These are phyloP conservation scores for Conistra vaccinii DNA, from an alignment of 2,888 invertebrate genomes.

Conservation along the genomic window DNA sequence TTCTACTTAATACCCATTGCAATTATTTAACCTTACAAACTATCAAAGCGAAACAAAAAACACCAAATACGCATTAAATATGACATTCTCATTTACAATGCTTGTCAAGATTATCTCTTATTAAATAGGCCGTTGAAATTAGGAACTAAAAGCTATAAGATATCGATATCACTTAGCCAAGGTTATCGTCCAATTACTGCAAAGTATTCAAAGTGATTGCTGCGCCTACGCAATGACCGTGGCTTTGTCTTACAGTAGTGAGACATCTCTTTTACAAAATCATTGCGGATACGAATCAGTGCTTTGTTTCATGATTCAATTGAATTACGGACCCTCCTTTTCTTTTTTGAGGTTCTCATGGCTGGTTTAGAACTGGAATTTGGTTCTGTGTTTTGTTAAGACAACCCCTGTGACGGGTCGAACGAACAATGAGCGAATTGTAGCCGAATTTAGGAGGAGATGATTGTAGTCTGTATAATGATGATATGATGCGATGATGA, in stretches of 20 bases:
- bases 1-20: conserved; percentile 3
- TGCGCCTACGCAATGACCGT: conserved; percentile 68
- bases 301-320: conserved; percentile 30
- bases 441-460: not conserved
- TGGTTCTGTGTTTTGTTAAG: not conserved
- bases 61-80: conserved; percentile 54
- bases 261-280: conserved; percentile 69
- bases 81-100: conserved; percentile 57
- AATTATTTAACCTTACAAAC: conserved; percentile 32
- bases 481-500: not conserved
- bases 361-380: conserved; percentile 7
- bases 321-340: not conserved
- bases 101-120: conserved; percentile 60
- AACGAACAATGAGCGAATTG: not conserved
- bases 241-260: conserved; percentile 72
- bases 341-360: not conserved
- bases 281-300: conserved; percentile 9
- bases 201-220: conserved; percentile 63
- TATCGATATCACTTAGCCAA: conserved; percentile 65
- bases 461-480: not conserved
- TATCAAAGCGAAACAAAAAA: conserved; percentile 25
- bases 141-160: conserved; percentile 55
- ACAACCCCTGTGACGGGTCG: not conserved
- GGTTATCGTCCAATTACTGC: conserved; percentile 64
- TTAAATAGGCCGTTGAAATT: conserved; percentile 59